Evolutionary conservation across 2,797 vertebrate species (phyloP).

Genomic region (Paguma larvata): DNA sequence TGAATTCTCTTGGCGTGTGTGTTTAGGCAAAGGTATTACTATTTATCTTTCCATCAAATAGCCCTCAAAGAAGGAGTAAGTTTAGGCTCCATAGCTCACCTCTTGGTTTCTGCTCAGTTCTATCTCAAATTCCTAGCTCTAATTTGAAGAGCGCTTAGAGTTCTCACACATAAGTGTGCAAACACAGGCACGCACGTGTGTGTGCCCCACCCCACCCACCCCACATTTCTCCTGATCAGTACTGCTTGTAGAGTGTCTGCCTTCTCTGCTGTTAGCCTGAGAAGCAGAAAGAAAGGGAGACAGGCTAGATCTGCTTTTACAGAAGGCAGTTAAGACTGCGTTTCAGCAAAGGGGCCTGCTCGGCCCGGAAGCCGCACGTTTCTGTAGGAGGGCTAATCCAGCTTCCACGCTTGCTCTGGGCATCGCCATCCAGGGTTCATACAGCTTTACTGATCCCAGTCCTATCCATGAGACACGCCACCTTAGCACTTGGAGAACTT

Average conservation of each 20-base stretch:
- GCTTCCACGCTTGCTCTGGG: fast-evolving
- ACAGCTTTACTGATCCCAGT: not conserved
- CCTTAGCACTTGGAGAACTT: not conserved
- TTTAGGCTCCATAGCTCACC: not conserved
- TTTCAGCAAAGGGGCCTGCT: not conserved
- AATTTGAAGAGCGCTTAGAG: not conserved
- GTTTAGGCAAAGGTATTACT: not conserved
- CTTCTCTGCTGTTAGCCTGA: not conserved
- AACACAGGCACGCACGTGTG: not conserved
- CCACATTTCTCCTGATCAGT: not conserved
- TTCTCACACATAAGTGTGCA: not conserved
- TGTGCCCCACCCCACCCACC: not conserved
- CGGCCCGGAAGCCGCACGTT: not conserved
- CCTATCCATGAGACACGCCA: fast-evolving
- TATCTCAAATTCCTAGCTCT: not conserved
- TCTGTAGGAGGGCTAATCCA: not conserved
- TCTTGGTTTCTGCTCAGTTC: not conserved
- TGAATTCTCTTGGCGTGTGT: not conserved
- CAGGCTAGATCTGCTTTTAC: not conserved
- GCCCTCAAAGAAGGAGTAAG: not conserved
- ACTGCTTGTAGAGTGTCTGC: not conserved
- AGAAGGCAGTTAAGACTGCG: not conserved
- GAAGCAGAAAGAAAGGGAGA: not conserved
- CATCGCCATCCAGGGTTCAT: not conserved
- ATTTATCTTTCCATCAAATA: not conserved